These are phyloP conservation scores for Apamea sordens DNA, from an alignment of 2,888 invertebrate genomes.

Conservation along the genomic window DNA sequence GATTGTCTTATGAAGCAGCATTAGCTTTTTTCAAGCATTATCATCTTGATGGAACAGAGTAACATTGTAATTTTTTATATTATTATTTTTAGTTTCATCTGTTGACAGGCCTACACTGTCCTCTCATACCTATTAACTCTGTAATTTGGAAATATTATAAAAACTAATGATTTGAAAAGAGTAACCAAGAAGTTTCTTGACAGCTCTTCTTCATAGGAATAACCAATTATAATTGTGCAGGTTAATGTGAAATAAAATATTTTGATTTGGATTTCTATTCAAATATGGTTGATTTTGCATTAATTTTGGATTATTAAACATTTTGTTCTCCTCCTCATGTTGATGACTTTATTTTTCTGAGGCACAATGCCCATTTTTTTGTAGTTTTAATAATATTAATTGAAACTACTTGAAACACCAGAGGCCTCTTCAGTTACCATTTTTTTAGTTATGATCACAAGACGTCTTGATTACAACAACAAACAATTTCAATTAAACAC, in stretches of 20 bases:
- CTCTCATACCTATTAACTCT: neutral
- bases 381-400: neutral
- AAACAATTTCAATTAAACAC: neutral
- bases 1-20: neutral
- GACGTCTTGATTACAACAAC: neutral
- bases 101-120: neutral
- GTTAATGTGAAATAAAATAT: neutral
- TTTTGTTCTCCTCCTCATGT: neutral
- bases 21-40: neutral
- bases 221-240: neutral
- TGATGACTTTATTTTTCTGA: neutral
- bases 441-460: neutral
- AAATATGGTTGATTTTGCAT: neutral
- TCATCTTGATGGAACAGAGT: neutral
- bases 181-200: neutral
- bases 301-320: neutral
- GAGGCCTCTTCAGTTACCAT: neutral
- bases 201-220: too few relatives aligned
- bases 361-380: neutral
- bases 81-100: neutral
- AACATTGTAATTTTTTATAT: neutral
- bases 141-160: neutral
- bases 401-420: neutral
- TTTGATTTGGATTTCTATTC: neutral
- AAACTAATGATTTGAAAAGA: neutral